Evolutionary conservation across 2,113 vertebrate species (phyloP), one percentile per base, ranked within the genome.

Genomic region (Hystrix brachyura): DNA sequence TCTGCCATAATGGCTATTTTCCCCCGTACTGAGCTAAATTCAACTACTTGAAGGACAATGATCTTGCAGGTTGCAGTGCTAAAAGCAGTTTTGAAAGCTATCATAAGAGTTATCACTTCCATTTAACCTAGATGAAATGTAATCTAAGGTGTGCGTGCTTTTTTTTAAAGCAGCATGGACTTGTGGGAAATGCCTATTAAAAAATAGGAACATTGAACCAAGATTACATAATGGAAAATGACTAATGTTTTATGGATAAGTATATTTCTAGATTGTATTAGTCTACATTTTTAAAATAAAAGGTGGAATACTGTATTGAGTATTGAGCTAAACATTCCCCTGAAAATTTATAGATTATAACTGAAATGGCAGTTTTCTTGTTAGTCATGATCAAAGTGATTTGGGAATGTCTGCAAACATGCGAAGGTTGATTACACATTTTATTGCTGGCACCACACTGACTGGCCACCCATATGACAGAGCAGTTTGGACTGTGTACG

Each of bases 311-410:
- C 83, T 92, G 86, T 93, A 5, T 82, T 53, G 79, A 67, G 90
- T 34, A 62, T 92, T 76, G 62, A 72, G 79, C 21, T 67, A 91
- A 96, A 76, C 13, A 53, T 91, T 53, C 94, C 51, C 32, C 13
- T 48, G 69, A 91, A 90, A 91, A 96, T 87, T 97, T 90, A 90
- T 19, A 32, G 94, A 97, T 95, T 84, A 82, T 97, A 69, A 89
- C 82, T 86, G 94, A 96, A 98, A 94, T 78, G 29, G 65, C 94
- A 92, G 72, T 91, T 88, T 94, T 97, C 85, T 94, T 97, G 94
- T 95, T 91, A 94, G 96, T 91, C 74, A 46, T 91, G 67, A 98
- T 97, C 94, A 93, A 97, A 97, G 96, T 83, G 95, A 91, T 91
- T 96, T 94, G 96, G 43, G 34, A 65, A 94, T 67, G 62, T 86